Evolutionary conservation across 2,113 vertebrate genomes (phyloP), one percentile per base, ranked within the genome.

Genomic region (Colinus virginianus): DNA sequence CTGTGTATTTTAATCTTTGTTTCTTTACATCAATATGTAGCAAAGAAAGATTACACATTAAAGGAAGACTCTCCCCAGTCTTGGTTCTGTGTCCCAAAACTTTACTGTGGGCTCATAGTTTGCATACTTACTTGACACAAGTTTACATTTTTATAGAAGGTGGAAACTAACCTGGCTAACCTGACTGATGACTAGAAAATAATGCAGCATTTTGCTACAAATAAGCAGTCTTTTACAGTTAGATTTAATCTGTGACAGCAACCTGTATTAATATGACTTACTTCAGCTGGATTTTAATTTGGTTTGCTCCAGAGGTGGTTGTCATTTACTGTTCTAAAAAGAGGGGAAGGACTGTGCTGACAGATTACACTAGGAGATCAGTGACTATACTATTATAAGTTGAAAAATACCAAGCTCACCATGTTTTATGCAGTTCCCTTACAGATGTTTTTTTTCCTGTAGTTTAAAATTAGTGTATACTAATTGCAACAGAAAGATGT

Each of bases 1-100:
- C 69, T 94, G 80, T 96, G 13, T 43, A 28, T 62, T 77, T 80
- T 90, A 85, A 79, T 93, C 90, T 67, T 75, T 25, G 23, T 58
- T 61, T 59, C 49, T 58, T 71, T 86, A 56, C 11, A 85, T 51
- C 85, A 78, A 78, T 78, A 45, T 69, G 89, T 87, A 76, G 87
- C 58, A 42, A 87, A 75, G 59, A 42, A 87, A 71, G 59, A 34
- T 88, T 83, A 45, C 26, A 42, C 11, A 0, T 5, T 75, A 59
- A 78, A 78, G 32, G 23, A 67, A 77, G 20, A 51, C 6, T 81
- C 9, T 13, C 51, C 9, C 11, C 51, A 78, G 34, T 76, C 25
- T 17, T 90, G 34, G 30, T 28, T 58, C 49, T 25, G 18, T 58
- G 22, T 40, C 22, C 19, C 34, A 70, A 45, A 87, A 42, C 3